Base-by-base conservation (phyloP, 2,797 vertebrate species). In the Sebastes taczanowskii region DNA sequence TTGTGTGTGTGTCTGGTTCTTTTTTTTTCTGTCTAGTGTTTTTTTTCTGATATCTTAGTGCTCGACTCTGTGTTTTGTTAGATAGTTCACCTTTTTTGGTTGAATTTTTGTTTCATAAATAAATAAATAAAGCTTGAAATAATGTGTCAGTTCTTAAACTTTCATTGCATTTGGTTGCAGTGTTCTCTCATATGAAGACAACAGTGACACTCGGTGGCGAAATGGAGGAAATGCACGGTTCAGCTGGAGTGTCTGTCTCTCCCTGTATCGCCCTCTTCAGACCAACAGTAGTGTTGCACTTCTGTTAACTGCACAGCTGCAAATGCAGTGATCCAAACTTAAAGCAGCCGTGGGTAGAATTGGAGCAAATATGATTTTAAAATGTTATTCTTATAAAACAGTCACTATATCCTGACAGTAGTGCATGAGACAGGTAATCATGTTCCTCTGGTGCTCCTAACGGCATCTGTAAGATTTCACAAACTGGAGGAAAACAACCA, bases 41-140 rank as follows among this genome's bases (percentile, higher is more conserved):
- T 85, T 85, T 74, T 85, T 72, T 82, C 63, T 85, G 70, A 69
- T 77, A 76, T 80, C 78, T 73, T 85, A 86, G 73, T 83, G 91
- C 71, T 87, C 88, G 83, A 84, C 18, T 87, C 34, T 56, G 63
- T 88, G 56, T 89, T 92, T 80, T 74, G 49, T 82, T 88, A 76
- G 82, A 60, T 90, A 87, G 87, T 58, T 83, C 83, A 91, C 76
- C 29, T 71, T 81, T 84, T 83, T 87, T 83, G 78, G 71, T 88
- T 89, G 78, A 76, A 56, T 76, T 74, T 86, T 92, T 90, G 82
- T 88, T 90, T 76, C 18, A 52, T 67, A 67, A 86, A 89, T 85
- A 84, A 81, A 88, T 90, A 85, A 93, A 93, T 90, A 84, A 90
- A 91, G 90, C 68, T 90, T 88, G 80, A 64, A 86, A 86, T 53